Evolutionary conservation across 2,113 vertebrate species (phyloP).

Genomic region (Malurus cyaneus): DNA sequence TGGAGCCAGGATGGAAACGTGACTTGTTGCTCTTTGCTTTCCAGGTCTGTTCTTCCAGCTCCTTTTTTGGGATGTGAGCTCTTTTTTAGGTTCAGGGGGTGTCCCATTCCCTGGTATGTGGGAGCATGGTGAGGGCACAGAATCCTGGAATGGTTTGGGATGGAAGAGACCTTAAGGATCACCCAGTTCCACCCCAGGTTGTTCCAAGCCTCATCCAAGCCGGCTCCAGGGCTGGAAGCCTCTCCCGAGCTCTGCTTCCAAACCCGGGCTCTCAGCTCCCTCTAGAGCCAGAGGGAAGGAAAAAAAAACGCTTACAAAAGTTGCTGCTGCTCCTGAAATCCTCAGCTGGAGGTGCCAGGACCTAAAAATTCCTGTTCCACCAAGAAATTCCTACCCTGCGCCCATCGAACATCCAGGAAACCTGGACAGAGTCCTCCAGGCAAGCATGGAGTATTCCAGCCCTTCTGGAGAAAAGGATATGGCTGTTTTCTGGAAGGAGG

Average conservation of each 20-base stretch:
- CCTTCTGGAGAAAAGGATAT: not conserved
- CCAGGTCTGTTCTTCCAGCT: not conserved
- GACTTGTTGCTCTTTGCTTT: not conserved
- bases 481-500: not conserved
- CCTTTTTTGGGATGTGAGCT: not conserved
- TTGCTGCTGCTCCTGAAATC: not conserved
- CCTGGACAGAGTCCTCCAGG: not conserved
- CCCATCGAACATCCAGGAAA: fast-evolving
- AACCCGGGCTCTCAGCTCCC: constrained; percentile 11
- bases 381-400: not conserved
- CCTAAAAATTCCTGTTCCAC: not conserved
- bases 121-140: not conserved
- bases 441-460: fast-evolving
- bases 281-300: not conserved
- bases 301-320: not conserved
- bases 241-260: not conserved
- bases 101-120: not conserved
- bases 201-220: not conserved
- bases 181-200: not conserved
- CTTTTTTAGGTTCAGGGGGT: no score
- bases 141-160: not conserved
- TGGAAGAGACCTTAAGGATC: not conserved
- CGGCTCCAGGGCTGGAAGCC: not conserved
- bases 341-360: not conserved
- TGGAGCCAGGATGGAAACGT: fast-evolving